Conservation (phyloP, 2,113 vertebrate species). For the Turdus rufiventris region DNA sequence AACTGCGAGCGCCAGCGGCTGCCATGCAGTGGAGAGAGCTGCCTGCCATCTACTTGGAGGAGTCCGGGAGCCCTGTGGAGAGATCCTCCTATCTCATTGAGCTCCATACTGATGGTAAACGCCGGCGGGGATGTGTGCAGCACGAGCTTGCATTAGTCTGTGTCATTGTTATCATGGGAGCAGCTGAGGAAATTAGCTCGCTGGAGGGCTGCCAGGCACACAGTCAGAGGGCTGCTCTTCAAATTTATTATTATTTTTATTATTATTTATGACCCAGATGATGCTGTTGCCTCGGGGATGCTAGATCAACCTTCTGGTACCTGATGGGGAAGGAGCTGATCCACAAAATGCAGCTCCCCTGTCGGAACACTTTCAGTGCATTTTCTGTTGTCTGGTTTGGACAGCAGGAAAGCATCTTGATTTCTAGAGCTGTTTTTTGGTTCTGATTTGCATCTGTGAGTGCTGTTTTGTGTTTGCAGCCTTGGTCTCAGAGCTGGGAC, state of each 20-base stretch:
- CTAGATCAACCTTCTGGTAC: constrained; percentile 60
- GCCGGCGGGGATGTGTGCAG: constrained; percentile 42
- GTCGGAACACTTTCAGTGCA: not conserved
- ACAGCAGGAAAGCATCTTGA: not conserved
- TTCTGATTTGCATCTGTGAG: not conserved
- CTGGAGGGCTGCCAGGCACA: constrained; percentile 63
- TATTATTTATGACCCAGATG: constrained; percentile 63
- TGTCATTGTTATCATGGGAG: constrained; percentile 63
- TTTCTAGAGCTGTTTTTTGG: not conserved
- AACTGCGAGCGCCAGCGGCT: not conserved
- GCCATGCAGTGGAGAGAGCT: constrained; percentile 31
- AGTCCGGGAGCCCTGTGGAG: not conserved
- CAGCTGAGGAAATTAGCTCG: constrained; percentile 64
- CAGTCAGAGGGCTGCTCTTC: constrained; percentile 48
- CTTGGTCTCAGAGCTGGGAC: not conserved
- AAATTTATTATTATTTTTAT: constrained; percentile 62
- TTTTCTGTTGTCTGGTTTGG: not conserved
- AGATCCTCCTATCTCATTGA: constrained; percentile 35
- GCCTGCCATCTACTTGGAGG: not conserved
- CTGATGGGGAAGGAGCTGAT: constrained; percentile 33
- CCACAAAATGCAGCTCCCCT: not conserved
- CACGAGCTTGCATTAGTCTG: constrained; percentile 51
- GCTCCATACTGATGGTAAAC: constrained; percentile 21
- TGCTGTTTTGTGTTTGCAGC: not conserved
- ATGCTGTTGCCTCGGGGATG: constrained; percentile 44